Evolutionary conservation across 2,797 vertebrate species (phyloP), one percentile per base, ranked within the genome.

Genomic region (Rhinatrema bivittatum): DNA sequence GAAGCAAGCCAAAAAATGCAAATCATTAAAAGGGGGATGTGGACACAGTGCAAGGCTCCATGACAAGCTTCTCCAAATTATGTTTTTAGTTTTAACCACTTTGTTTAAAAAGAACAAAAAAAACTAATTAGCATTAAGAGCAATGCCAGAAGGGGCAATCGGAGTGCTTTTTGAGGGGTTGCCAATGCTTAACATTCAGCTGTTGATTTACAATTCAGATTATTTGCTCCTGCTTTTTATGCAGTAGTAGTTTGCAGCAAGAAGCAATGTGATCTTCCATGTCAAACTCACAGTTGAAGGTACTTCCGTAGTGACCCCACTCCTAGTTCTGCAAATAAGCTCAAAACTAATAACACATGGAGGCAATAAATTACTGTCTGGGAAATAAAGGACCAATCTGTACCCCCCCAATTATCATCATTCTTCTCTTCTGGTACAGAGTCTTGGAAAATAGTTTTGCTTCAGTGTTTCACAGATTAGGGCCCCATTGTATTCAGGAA

Each of bases 201-300:
- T 50, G 26, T 33, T 72, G 47, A 63, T 70, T 72, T 77, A 67
- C 60, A 60, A 58, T 76, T 67, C 39, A 52, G 53, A 72, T 47
- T 34, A 46, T 63, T 45, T 40, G 20, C 21, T 19, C 29, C 32
- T 39, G 24, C 35, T 72, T 59, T n/a, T 36, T 53, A 21, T 53
- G 13, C 21, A 50, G 39, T 27, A 46, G 29, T 37, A 53, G n/a
- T n/a, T n/a, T n/a, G 23, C 50, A 59, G 40, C 24, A 46, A 10
- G 40, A 44, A 59, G 41, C 23, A 7, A 3, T 45, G 25, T 19
- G 12, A 6, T 49, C 33, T n/a, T 49, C 39, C 50, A 0, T 66
- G 46, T 25, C 18, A 24, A 28, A 24, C 40, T 62, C 64, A 61
- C 50, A 52, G 35, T 39, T 60, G 64, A 49, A 69, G 63, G 56